Conservation (phyloP, 2,113 vertebrate species). For the Todiramphus saurophagus region DNA sequence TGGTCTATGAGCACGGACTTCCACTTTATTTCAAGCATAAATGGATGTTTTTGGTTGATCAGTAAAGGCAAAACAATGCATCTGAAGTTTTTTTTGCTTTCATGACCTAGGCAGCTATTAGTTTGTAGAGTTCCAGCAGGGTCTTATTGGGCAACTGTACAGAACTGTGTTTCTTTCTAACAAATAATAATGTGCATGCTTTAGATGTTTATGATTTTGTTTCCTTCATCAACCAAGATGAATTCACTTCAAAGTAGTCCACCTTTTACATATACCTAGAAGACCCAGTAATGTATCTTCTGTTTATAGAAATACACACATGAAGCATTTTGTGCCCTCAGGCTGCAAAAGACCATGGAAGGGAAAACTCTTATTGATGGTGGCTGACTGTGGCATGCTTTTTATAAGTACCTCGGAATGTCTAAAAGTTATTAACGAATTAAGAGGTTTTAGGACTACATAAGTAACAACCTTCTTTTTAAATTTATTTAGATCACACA, state of each 20-base stretch:
- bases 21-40: not conserved
- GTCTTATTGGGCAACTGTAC: fast-evolving
- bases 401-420: not conserved
- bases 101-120: not conserved
- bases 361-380: not conserved
- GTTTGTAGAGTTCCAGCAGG: not conserved
- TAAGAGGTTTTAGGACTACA: not conserved
- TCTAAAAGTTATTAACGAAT: not conserved
- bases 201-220: not conserved
- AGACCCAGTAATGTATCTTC: not conserved
- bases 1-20: not conserved
- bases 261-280: not conserved
- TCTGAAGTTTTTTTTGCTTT: not conserved
- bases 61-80: not conserved
- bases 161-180: fast-evolving
- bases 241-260: not conserved
- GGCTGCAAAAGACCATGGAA: not conserved
- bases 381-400: not conserved
- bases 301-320: not conserved
- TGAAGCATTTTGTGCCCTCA: not conserved
- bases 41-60: not conserved
- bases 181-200: not conserved
- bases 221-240: not conserved
- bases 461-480: not conserved
- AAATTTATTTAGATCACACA: not conserved